phyloP scores from a whole-genome alignment of 2,113 vertebrate genomes.

The Lynx canadensis region DNA sequence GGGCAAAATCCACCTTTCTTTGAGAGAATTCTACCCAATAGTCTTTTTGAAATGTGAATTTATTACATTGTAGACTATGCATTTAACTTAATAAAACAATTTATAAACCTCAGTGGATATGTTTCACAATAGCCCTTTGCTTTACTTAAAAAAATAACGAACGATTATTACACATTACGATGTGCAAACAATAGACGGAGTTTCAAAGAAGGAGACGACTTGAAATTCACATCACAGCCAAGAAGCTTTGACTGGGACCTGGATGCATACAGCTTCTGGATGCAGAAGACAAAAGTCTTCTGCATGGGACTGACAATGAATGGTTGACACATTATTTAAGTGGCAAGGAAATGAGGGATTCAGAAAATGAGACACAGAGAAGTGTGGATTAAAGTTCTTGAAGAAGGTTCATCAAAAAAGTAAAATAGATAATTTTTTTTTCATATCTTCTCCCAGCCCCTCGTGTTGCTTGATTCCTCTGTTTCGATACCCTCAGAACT shows the following conservation, averaged over 20 bases:
- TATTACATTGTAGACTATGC: slow-evolving; percentile 6
- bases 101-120: neutral
- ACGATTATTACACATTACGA: neutral
- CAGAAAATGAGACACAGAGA: neutral
- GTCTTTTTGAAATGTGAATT: slow-evolving; percentile 43
- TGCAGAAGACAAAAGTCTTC: neutral
- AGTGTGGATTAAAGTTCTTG: neutral
- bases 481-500: neutral
- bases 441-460: neutral
- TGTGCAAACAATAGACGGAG: neutral
- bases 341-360: neutral
- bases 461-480: neutral
- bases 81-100: slow-evolving; percentile 49
- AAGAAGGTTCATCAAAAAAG: neutral
- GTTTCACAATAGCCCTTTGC: slow-evolving; percentile 49
- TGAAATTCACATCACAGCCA: neutral
- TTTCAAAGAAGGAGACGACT: neutral
- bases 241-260: neutral
- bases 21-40: slow-evolving; percentile 45
- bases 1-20: slow-evolving; percentile 21
- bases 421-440: neutral
- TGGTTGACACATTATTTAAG: neutral
- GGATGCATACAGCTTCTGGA: neutral
- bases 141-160: slow-evolving; percentile 49
- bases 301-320: neutral